Evolutionary conservation across 2,888 invertebrate genomes (phyloP).

Genomic region (Petrolisthes manimaculis): DNA sequence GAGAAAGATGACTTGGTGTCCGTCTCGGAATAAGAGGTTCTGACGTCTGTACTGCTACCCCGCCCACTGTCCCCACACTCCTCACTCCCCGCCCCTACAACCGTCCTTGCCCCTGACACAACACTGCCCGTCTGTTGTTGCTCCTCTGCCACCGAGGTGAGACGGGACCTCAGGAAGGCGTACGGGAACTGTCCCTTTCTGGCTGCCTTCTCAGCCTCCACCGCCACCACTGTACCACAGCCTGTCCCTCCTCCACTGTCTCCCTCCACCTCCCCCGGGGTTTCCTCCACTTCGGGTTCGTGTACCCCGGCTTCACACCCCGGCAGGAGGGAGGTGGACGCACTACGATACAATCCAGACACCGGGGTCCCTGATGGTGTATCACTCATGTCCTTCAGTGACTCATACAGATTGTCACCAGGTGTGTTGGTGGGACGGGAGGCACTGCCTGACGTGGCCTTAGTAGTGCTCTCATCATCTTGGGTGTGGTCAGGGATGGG

Average conservation of each 20-base stretch:
- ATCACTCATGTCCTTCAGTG: constrained; percentile 42
- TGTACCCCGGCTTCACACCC: constrained; percentile 41
- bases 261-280: constrained; percentile 20
- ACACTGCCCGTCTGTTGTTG: constrained; percentile 24
- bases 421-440: background rate
- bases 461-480: background rate
- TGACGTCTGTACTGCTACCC: constrained; percentile 61
- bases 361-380: background rate
- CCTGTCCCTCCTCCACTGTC: constrained; percentile 30
- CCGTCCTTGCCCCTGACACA: constrained; percentile 29
- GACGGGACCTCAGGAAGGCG: constrained; percentile 63
- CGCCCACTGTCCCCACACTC: constrained; percentile 59
- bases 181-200: constrained; percentile 64
- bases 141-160: constrained; percentile 64
- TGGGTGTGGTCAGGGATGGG: background rate
- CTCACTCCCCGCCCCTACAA: constrained; percentile 60
- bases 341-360: constrained; percentile 60
- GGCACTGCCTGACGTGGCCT: background rate
- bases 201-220: constrained; percentile 32
- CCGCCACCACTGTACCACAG: constrained; percentile 18
- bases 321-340: constrained; percentile 59
- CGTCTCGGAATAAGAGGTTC: constrained; percentile 64
- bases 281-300: constrained; percentile 2
- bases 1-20: constrained; percentile 63
- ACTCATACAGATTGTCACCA: constrained; percentile 45